phyloP scores from a whole-genome alignment of 2,888 invertebrate species.

The Acanthosepion pharaonis region DNA sequence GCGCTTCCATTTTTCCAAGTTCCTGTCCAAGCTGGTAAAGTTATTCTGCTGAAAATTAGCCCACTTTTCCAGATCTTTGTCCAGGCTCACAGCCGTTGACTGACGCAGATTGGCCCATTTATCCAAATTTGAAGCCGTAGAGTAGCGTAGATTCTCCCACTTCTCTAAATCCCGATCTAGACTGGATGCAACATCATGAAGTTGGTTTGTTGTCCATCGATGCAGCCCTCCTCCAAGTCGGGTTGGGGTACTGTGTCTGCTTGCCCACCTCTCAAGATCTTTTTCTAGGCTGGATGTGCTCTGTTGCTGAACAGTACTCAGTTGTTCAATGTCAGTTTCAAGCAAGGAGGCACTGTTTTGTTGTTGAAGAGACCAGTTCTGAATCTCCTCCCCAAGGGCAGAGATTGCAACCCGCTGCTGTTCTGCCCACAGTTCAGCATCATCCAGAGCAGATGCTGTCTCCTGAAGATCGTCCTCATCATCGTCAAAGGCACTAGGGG shows the following conservation, averaged over 20 bases:
- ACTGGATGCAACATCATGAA: slow-evolving; percentile 41
- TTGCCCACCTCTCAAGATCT: slow-evolving; percentile 40
- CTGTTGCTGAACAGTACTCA: slow-evolving; percentile 36
- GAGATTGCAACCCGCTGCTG: slow-evolving; percentile 33
- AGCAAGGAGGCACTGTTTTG: slow-evolving; percentile 35
- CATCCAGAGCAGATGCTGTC: slow-evolving; percentile 39
- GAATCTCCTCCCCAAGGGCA: slow-evolving; percentile 24
- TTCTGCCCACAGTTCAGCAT: slow-evolving; percentile 37
- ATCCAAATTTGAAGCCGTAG: background rate
- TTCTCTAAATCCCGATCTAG: slow-evolving; percentile 40
- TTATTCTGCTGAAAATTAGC: background rate
- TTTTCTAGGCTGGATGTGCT: background rate
- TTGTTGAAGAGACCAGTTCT: slow-evolving; percentile 40
- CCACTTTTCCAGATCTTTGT: slow-evolving; percentile 24
- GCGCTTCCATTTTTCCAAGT: slow-evolving; percentile 35
- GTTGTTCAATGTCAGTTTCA: slow-evolving; percentile 36
- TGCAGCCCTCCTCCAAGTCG: background rate
- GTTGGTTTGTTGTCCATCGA: slow-evolving; percentile 35
- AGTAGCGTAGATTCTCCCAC: background rate
- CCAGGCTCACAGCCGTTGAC: background rate
- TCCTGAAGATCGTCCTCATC: slow-evolving; percentile 36
- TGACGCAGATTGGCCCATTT: background rate
- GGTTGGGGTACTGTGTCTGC: slow-evolving; percentile 38
- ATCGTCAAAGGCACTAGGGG: background rate
- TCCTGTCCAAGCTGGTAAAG: background rate